Evolutionary conservation across 2,113 vertebrate species (phyloP), one percentile per base, ranked within the genome.

Genomic region (Melanostigma gelatinosum): DNA sequence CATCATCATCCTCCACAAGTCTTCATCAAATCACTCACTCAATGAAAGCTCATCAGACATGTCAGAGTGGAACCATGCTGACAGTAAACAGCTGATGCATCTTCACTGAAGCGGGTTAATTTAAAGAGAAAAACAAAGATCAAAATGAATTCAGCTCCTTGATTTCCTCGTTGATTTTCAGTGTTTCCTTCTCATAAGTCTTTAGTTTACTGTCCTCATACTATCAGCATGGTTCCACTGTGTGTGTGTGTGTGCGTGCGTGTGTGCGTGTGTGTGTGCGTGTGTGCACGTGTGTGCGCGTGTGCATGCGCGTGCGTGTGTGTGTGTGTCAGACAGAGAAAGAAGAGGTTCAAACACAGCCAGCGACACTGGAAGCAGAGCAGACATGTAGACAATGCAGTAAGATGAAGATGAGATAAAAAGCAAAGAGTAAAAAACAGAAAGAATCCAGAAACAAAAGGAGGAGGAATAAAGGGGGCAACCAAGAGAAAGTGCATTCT

Each of bases 351-450:
- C 81, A 89, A 88, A 88, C 87, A 91, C 80, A 92, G 88, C 89
- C 92, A 92, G 90, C 85, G 68, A 93, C 86, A 93, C 66, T 85
- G 78, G 63, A 90, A 87, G 93, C 89, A 64, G 85, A 93, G 87
- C 90, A 92, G 82, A 93, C 94, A 94, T 95, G 95, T 93, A 95
- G 91, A 80, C 73, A 86, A 94, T 88, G 85, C 86, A 88, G 88
- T 87, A 91, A 90, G 77, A 93, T 89, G 89, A 68, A 2, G 40
- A 87, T 78, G 87, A 84, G 46, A 88, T 36, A 86, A 79, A 80
- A 38, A 24, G 2, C 27, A 79, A 71, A 65, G 27, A 75, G 48
- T 13, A 71, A 82, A 72, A 64, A 44, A 32, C 24, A 20, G n/a
- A 83, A 74, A 72, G 38, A 67, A 57, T 48, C 20, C 69, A 65